Base-by-base conservation (phyloP, 2,888 invertebrate species). In the Acronicta psi region DNA sequence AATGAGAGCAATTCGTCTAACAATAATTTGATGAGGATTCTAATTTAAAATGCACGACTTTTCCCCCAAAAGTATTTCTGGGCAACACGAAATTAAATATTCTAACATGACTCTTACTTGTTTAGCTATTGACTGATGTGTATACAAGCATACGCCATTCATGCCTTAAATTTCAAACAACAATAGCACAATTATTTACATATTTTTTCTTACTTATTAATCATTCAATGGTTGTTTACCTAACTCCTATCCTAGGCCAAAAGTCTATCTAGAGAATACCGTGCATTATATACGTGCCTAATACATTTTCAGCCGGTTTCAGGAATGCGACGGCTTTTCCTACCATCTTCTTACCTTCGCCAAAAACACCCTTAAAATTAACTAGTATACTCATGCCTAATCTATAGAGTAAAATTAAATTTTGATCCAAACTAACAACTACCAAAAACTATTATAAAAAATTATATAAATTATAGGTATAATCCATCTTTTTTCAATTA, bases 281-380 rank as follows among this genome's bases (percentile, higher is more conserved):
- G 59, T 68, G 64, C 55, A 65, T 65, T 43, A 42, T 10, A 44
- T 55, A 56, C 68, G 55, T 58, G 55, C 44, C 16, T 59, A 25
- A 36, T 45, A 40, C 43, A 45, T 20, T 40, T 42, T 37, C 50
- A 31, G 47, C 37, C 13, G 61, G 64, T 55, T 51, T 54, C 31
- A 51, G 65, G 68, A 51, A 58, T 60, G 79, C 80, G 79, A 81
- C 79, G 80, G 75, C 79, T 73, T 59, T 20, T 69, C 57, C 67
- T 58, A 64, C 75, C 72, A 25, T 51, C 58, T 67, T 53, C 43
- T 71, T 50, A 54, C 47, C 62, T 40, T 47, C 50, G 62, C 53
- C 53, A 63, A 66, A 55, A 64, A 50, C 58, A 50, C 59, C 46
- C 60, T 64, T 69, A 75, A 63, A 41, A 62, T 59, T 75, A 75